Evolutionary conservation across 2,797 vertebrate species (phyloP), one percentile per base, ranked within the genome.

Genomic region (Astyanax mexicanus): DNA sequence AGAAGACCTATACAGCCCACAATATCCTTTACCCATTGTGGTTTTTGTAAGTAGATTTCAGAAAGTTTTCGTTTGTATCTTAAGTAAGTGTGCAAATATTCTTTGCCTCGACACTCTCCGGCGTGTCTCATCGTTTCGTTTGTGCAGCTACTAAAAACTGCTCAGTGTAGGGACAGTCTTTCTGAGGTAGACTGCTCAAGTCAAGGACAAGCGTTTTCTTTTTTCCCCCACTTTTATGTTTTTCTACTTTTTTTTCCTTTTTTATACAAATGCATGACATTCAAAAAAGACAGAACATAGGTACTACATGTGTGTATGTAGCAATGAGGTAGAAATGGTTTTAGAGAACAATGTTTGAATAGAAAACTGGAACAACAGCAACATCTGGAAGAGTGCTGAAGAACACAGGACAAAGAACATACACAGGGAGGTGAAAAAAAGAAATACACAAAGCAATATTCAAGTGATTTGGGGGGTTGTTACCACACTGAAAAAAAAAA

Each of bases 291-390:
- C 94, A 95, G 93, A 95, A 98, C 95, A 95, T 94, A 97, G 94
- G 95, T 97, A 97, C 96, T 98, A 98, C 95, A 98, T 96, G 94
- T 97, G 95, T 96, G 95, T 96, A 97, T 97, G 96, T 96, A 97
- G 96, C 95, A 96, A 99, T 98, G 97, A 98, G 97, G 97, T 99
- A 99, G 97, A 97, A 97, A 98, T 98, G 96, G 96, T 97, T 95
- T 92, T 94, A 96, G 96, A 95, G 93, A 94, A 96, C 90, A 92
- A 96, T 91, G 90, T 88, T 84, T 89, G 91, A 94, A 94, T 89
- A 90, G 85, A 94, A 88, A 92, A 93, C 85, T 91, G 87, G 86
- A 75, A 90, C 85, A 87, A 87, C 90, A 90, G 88, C 75, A 92
- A 91, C 89, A 89, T 87, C 87, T 87, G 88, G 90, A 93, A 88